A percentile compares a stretch with the other conserved stretches of the same genome.
These are phyloP conservation scores for Umimayanthus chanpuru DNA, from an alignment of 92 coral and sea anemone genomes.

Conservation along the genomic window DNA sequence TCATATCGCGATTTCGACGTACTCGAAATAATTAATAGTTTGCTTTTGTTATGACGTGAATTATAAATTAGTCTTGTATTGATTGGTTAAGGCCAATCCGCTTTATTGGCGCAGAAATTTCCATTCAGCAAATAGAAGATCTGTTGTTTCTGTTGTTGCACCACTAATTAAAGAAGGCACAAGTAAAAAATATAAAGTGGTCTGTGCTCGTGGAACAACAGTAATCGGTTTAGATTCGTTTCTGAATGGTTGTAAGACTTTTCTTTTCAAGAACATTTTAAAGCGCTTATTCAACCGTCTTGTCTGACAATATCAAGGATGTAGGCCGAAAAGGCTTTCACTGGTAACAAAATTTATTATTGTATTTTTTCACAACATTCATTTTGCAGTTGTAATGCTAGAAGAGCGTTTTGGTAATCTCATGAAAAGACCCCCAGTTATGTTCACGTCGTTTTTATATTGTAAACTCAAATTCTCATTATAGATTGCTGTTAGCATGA, in stretches of 20 bases:
- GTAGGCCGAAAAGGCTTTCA: neutral
- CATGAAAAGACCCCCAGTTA: neutral
- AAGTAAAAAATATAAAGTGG: neutral
- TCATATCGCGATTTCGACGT: neutral
- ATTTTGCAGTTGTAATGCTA: neutral
- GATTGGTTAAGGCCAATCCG: neutral
- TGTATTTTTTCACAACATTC: neutral
- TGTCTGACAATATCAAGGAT: neutral
- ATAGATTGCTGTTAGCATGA: neutral
- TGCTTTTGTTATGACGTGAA: neutral
- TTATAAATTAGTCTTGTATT: neutral
- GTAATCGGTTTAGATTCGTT: neutral
- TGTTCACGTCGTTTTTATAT: too few relatives aligned
- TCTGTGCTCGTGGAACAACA: neutral
- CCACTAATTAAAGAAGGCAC: neutral
- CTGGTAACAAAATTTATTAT: neutral
- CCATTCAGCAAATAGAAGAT: slow-evolving; percentile 13
- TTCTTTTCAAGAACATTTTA: neutral
- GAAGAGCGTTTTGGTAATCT: neutral
- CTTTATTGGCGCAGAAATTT: neutral
- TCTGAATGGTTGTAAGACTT: neutral
- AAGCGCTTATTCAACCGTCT: neutral
- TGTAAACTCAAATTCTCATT: neutral
- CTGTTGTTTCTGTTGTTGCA: neutral
- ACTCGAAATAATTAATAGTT: neutral